phyloP scores from a whole-genome alignment of 2,797 vertebrate genomes.

The Megalops cyprinoides region DNA sequence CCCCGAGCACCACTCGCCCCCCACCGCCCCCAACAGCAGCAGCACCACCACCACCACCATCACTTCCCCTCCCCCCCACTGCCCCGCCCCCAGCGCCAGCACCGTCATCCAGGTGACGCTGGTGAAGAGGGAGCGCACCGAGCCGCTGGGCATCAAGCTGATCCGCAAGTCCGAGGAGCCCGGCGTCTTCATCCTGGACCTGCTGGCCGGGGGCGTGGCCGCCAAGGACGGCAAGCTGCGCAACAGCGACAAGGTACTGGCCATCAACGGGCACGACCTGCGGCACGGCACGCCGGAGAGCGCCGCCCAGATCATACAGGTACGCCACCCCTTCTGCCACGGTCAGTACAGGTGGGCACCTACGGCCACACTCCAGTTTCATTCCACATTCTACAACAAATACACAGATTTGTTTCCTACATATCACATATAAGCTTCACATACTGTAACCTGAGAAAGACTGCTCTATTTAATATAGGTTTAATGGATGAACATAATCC shows the following conservation, averaged over 20 bases:
- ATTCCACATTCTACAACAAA: too few relatives aligned
- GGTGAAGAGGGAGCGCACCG: conserved; percentile 81
- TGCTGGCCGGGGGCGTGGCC: conserved; percentile 87
- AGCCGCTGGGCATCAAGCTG: conserved; percentile 90
- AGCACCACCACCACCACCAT: conserved; percentile 58
- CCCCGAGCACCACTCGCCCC: conserved; percentile 62
- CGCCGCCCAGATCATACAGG: conserved; percentile 93
- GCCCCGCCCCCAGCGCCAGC: conserved; percentile 59
- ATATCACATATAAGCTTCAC: too few relatives aligned
- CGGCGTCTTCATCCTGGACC: conserved; percentile 89
- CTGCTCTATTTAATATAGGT: too few relatives aligned
- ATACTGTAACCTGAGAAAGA: not conserved
- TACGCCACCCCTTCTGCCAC: conserved; percentile 55
- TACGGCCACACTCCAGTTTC: too few relatives aligned
- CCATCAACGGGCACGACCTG: conserved; percentile 90
- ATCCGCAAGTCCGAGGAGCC: conserved; percentile 88
- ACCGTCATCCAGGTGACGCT: conserved; percentile 86
- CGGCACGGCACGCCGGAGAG: conserved; percentile 90
- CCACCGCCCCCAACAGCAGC: conserved; percentile 36
- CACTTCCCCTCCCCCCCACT: conserved; percentile 58
- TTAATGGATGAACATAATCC: too few relatives aligned
- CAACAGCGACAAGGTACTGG: conserved; percentile 89
- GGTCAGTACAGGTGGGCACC: too few relatives aligned
- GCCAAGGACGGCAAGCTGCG: conserved; percentile 87
- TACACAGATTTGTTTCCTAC: not conserved